Conservation (phyloP, 2,888 invertebrate genomes). For the Geotrupes spiniger region DNA sequence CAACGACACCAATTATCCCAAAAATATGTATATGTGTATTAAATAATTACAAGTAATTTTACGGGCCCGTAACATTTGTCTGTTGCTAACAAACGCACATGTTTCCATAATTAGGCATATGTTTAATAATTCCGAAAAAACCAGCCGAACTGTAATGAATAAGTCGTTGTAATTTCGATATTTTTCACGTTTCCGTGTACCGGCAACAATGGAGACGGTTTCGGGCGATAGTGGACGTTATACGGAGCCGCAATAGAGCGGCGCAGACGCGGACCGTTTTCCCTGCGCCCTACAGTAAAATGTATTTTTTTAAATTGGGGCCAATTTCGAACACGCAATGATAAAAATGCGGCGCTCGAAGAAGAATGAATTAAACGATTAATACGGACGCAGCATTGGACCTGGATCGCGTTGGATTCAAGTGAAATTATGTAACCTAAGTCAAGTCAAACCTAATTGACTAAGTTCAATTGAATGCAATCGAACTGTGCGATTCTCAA, state of each 20-base stretch:
- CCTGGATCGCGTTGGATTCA: too few species aligned
- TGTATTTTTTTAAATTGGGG: constrained; percentile 31
- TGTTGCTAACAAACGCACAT: constrained; percentile 14
- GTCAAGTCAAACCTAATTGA: too few species aligned
- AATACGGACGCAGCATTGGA: too few species aligned
- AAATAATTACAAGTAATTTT: too few species aligned
- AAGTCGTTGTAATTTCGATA: constrained; percentile 16
- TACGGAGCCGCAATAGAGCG: neutral
- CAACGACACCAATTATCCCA: too few species aligned
- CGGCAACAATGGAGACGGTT: constrained; percentile 10
- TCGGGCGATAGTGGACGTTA: constrained; percentile 5
- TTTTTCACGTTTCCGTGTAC: constrained; percentile 16
- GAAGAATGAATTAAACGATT: constrained; percentile 6
- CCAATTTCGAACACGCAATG: constrained; percentile 32
- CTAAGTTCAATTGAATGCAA: too few species aligned
- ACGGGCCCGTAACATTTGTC: too few species aligned
- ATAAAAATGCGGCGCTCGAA: constrained; percentile 21
- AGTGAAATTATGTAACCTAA: too few species aligned
- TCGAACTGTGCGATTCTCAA: too few species aligned
- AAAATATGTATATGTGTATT: too few species aligned
- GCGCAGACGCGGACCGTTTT: constrained; percentile 13
- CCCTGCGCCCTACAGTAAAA: constrained; percentile 27
- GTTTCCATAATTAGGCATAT: constrained; percentile 20
- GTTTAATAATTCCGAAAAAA: constrained; percentile 17
- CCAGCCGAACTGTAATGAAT: constrained; percentile 14